phyloP scores from a whole-genome alignment of 2,888 invertebrate species.

The Leptothorax acervorum region DNA sequence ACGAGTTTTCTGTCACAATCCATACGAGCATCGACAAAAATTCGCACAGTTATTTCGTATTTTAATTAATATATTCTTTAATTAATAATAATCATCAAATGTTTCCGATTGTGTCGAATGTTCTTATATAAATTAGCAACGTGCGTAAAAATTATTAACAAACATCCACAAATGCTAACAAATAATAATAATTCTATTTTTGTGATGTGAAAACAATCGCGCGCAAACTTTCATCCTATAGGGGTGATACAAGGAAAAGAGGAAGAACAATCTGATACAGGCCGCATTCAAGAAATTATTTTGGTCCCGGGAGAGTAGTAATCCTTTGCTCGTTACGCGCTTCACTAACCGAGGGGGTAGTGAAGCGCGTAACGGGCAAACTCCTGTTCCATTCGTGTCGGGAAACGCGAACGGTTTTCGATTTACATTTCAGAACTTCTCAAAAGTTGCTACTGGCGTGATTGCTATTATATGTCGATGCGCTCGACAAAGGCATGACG shows the following conservation, averaged over 20 bases:
- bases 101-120: background rate
- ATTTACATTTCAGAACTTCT: constrained; percentile 26
- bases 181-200: constrained; percentile 36
- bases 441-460: constrained; percentile 1
- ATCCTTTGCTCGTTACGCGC: constrained; percentile 13
- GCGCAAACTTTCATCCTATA: background rate
- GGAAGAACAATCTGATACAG: background rate
- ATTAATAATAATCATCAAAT: background rate
- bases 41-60: background rate
- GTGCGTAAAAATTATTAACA: background rate
- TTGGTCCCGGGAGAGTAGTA: background rate
- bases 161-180: background rate
- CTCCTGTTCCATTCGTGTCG: background rate
- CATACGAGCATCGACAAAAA: background rate
- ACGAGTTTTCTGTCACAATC: constrained; percentile 1
- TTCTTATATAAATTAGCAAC: constrained; percentile 4
- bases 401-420: background rate
- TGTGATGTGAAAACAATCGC: background rate
- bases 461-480: constrained; percentile 9
- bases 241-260: background rate
- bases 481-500: background rate
- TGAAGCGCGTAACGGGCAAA: background rate
- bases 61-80: background rate
- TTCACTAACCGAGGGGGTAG: background rate
- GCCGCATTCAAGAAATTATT: constrained; percentile 19